Evolutionary conservation across 2,113 vertebrate species (phyloP).

Genomic region (Axis porcinus): DNA sequence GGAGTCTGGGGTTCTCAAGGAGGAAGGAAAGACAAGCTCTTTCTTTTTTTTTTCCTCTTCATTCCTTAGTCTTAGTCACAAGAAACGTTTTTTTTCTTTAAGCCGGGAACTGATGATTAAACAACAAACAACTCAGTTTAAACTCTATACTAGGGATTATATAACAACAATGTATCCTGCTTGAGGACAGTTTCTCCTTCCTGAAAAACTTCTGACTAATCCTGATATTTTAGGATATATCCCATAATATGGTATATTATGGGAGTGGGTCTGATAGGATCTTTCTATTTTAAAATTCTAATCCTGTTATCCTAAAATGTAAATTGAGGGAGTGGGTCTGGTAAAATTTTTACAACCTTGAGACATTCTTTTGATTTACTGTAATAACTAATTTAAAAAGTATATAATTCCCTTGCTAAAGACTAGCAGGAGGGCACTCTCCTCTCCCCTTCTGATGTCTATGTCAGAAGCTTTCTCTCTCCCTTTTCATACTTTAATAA

Average conservation of each 20-base stretch:
- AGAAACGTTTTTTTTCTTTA: neutral
- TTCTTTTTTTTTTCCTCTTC: neutral
- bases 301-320: neutral
- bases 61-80: neutral
- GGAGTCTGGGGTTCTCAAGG: neutral
- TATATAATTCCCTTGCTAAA: neutral
- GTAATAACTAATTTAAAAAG: neutral
- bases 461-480: neutral
- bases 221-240: neutral
- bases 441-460: neutral
- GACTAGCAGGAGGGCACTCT: neutral
- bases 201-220: neutral
- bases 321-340: neutral
- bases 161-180: neutral
- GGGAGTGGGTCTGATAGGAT: neutral
- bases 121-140: neutral
- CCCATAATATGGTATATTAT: neutral
- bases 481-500: neutral
- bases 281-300: neutral
- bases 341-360: neutral
- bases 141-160: neutral
- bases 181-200: neutral
- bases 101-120: neutral
- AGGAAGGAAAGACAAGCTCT: neutral
- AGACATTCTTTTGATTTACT: neutral